Evolutionary conservation across 2,113 vertebrate genomes (phyloP).

Genomic region (Morone saxatilis): DNA sequence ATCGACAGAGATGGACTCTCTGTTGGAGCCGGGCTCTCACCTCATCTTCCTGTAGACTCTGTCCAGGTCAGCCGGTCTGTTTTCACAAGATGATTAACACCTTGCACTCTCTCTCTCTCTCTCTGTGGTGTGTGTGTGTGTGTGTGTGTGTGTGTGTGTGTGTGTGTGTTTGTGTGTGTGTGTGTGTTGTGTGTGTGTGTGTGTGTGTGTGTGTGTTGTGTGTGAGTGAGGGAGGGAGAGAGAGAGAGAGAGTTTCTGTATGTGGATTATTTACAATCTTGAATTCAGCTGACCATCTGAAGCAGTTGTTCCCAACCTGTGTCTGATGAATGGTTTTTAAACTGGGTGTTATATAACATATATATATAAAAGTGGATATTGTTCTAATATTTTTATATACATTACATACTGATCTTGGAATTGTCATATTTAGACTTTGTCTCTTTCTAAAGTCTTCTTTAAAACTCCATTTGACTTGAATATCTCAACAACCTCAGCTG

Average conservation of each 20-base stretch:
- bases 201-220: neutral
- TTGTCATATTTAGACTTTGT: neutral
- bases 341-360: neutral
- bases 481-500: too few relatives aligned
- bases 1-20: conserved; percentile 49
- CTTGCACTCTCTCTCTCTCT: neutral
- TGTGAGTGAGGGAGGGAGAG: too few relatives aligned
- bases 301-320: neutral
- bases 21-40: conserved; percentile 22
- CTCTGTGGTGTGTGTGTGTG: neutral
- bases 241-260: too few relatives aligned
- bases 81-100: conserved; percentile 46
- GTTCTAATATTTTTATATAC: neutral
- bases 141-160: neutral
- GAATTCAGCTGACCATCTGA: neutral
- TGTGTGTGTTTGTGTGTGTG: neutral
- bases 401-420: neutral
- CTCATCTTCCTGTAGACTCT: conserved; percentile 11
- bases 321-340: neutral
- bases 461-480: too few relatives aligned
- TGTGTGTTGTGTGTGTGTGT: neutral
- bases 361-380: neutral
- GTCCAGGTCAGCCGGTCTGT: conserved; percentile 17
- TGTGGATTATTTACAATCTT: neutral
- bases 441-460: too few relatives aligned